Conservation (phyloP, 2,797 vertebrate genomes). For the Macropodus opercularis region DNA sequence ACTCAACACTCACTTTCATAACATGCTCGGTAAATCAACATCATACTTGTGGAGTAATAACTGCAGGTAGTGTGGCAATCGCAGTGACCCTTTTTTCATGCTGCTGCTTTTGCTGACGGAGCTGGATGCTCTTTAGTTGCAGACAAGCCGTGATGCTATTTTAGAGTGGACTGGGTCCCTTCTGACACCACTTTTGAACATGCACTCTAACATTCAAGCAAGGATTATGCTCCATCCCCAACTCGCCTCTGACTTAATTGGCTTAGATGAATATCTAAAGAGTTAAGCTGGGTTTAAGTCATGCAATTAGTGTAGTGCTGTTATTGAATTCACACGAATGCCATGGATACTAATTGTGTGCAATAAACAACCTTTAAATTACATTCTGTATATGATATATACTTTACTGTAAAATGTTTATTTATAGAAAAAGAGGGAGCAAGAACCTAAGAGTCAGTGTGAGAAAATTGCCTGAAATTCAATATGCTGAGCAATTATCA, state of each 20-base stretch:
- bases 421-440: constrained; percentile 64
- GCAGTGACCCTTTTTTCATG: too few relatives aligned
- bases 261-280: constrained; percentile 79
- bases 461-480: constrained; percentile 79
- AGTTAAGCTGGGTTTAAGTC: constrained; percentile 71
- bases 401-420: constrained; percentile 72
- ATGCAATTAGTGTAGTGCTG: constrained; percentile 67
- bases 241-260: constrained; percentile 67
- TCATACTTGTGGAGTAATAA: background rate
- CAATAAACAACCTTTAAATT: constrained; percentile 73
- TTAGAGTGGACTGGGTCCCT: constrained; percentile 28
- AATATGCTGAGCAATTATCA: constrained; percentile 85
- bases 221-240: constrained; percentile 61
- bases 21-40: background rate
- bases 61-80: background rate
- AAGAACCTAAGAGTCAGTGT: constrained; percentile 40
- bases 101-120: background rate
- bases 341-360: constrained; percentile 48
- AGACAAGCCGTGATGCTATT: constrained; percentile 21
- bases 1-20: background rate
- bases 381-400: constrained; percentile 38
- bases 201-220: constrained; percentile 62
- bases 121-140: background rate
- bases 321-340: constrained; percentile 76
- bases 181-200: constrained; percentile 55